Percentiles rank a stretch among this genome's conserved stretches.
Evolutionary conservation across 2,888 invertebrate genomes (phyloP).

Genomic region (Tenthredo amoena): DNA sequence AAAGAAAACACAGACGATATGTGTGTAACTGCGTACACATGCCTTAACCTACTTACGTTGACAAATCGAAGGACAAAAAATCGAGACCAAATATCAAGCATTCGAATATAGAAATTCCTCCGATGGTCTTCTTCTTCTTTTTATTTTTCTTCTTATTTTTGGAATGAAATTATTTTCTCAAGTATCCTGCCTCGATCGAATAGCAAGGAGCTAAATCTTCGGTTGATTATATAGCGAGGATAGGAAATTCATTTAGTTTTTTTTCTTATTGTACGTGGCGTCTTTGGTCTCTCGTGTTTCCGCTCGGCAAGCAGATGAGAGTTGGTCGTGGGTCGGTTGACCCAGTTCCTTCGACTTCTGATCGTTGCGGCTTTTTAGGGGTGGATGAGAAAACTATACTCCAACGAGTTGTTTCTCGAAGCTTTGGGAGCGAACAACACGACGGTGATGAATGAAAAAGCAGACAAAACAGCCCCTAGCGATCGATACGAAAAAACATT

Average conservation of each 20-base stretch:
- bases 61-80: neutral
- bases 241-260: slow-evolving; percentile 18
- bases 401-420: neutral
- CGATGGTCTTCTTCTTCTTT: neutral
- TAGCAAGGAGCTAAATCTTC: neutral
- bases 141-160: neutral
- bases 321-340: neutral
- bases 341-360: slow-evolving; percentile 39
- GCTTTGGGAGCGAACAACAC: slow-evolving; percentile 5
- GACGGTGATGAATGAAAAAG: slow-evolving; percentile 43
- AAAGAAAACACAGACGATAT: slow-evolving; percentile 1
- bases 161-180: slow-evolving; percentile 15
- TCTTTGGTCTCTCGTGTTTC: slow-evolving; percentile 10
- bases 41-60: neutral
- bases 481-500: slow-evolving; percentile 16
- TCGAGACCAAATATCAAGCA: neutral
- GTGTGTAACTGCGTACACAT: neutral
- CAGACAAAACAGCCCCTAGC: slow-evolving; percentile 15
- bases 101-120: slow-evolving; percentile 9
- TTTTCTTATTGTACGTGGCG: neutral
- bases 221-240: neutral
- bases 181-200: neutral
- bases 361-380: slow-evolving; percentile 4
- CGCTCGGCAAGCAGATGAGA: neutral
- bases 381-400: slow-evolving; percentile 25